Base-by-base conservation (phyloP, 2,888 invertebrate species). In the Cheilosia grossa region DNA sequence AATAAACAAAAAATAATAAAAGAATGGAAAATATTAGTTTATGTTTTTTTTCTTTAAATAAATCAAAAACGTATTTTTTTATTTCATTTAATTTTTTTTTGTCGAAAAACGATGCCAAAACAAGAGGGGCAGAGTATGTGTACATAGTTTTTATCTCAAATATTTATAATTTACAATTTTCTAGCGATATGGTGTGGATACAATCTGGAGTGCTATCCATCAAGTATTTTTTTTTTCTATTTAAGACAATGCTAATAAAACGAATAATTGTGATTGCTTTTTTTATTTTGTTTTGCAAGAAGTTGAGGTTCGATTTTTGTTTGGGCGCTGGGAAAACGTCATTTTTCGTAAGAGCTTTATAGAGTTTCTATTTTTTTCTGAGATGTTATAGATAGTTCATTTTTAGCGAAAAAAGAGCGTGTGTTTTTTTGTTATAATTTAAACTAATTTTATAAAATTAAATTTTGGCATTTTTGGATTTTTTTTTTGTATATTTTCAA, bases 231-330 rank as follows among this genome's bases (percentile, higher is more conserved):
- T 77, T 54, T 74, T 77, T 86, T 82, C 61, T 87, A 69, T 85
- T 83, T 81, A 79, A 79, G 63, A 80, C 53, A 78, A 72, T 69
- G 24, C 17, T 67, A 66, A 44, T 70, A 47, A 66, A 66, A 51
- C 37, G 13, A 37, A 37, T 37, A 37, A 37, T 37, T 37, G 13
- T 37, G 37, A 4, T 37, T 37, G 10, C 3, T 10, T 33, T 3
- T 72, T 87, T 88, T 88, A 87, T 87, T 88, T 74, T 80, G 81
- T 75, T 83, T 88, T 89, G 90, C 92, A 92, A 92, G 92, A 92
- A 92, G 92, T 92, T 92, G 92, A 92, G 91, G 92, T 92, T 92
- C 92, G 92, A 92, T 92, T 92, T 92, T 92, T 92, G 92, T 92
- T 91, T 92, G 92, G 92, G 92, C 91, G 92, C 92, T 90, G 92